Evolutionary conservation across 1,140 invertebrate species (phyloP).

Genomic region (Drosophila gunungcola): DNA sequence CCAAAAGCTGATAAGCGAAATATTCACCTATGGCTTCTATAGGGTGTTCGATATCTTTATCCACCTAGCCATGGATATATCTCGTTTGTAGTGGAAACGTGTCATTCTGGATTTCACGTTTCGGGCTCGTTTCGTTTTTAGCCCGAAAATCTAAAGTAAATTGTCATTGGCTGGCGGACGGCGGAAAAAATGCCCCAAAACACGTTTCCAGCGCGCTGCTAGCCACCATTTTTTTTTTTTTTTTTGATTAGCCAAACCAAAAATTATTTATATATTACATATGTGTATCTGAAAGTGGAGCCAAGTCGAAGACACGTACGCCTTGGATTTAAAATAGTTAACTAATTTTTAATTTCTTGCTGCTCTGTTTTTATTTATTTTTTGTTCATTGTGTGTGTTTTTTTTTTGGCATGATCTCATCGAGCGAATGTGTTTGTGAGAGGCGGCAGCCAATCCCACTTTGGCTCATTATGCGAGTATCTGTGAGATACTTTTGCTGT

Average conservation of each 20-base stretch:
- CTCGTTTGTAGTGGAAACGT: slow-evolving; percentile 51
- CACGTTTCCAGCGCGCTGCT: slow-evolving; percentile 54
- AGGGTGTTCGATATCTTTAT: not conserved
- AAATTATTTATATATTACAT: slow-evolving; percentile 44
- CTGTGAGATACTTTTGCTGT: slow-evolving; percentile 46
- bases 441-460: slow-evolving; percentile 54
- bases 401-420: slow-evolving; percentile 62
- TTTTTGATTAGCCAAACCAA: slow-evolving; percentile 33
- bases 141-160: slow-evolving; percentile 34
- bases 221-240: slow-evolving; percentile 73
- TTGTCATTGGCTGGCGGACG: slow-evolving; percentile 64
- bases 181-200: slow-evolving; percentile 57
- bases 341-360: slow-evolving; percentile 43
- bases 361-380: slow-evolving; percentile 3
- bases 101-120: slow-evolving; percentile 65
- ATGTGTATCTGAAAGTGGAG: slow-evolving; percentile 20
- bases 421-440: slow-evolving; percentile 16
- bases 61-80: slow-evolving; percentile 24
- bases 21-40: slow-evolving; percentile 20
- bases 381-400: slow-evolving; percentile 2
- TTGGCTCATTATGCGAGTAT: slow-evolving; percentile 39
- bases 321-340: slow-evolving; percentile 46
- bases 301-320: slow-evolving; percentile 67
- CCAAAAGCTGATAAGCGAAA: slow-evolving; percentile 27
- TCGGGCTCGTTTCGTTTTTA: slow-evolving; percentile 17